phyloP scores from a whole-genome alignment of 2,797 vertebrate species.

The Xenops minutus region DNA sequence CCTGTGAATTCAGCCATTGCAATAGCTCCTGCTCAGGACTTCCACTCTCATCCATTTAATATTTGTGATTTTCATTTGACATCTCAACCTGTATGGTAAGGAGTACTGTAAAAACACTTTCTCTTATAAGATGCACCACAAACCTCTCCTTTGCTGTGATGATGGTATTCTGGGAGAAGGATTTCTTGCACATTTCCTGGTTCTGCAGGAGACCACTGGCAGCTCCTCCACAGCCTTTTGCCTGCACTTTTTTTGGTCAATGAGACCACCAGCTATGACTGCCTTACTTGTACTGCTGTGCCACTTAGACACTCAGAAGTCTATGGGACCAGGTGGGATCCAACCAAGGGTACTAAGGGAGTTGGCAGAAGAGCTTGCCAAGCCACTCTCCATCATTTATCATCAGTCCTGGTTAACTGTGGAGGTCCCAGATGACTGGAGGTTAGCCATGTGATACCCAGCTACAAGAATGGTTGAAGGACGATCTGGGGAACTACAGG shows the following conservation, averaged over 20 bases:
- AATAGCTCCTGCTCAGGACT: neutral
- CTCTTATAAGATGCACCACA: neutral
- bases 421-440: neutral
- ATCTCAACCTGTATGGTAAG: neutral
- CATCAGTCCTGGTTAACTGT: neutral
- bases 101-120: neutral
- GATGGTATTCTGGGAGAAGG: neutral
- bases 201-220: neutral
- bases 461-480: neutral
- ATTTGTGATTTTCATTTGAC: neutral
- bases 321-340: neutral
- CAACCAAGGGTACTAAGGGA: neutral
- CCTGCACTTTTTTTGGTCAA: neutral
- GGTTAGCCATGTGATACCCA: no score
- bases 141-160: neutral
- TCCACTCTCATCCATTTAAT: neutral
- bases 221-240: neutral
- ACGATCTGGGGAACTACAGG: neutral
- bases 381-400: neutral
- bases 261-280: neutral
- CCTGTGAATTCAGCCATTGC: neutral
- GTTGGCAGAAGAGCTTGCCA: neutral
- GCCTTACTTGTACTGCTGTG: neutral
- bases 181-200: neutral
- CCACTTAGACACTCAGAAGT: neutral